Conservation (phyloP, 2,888 invertebrate species). For the Gastracanthus pulcherrimus region DNA sequence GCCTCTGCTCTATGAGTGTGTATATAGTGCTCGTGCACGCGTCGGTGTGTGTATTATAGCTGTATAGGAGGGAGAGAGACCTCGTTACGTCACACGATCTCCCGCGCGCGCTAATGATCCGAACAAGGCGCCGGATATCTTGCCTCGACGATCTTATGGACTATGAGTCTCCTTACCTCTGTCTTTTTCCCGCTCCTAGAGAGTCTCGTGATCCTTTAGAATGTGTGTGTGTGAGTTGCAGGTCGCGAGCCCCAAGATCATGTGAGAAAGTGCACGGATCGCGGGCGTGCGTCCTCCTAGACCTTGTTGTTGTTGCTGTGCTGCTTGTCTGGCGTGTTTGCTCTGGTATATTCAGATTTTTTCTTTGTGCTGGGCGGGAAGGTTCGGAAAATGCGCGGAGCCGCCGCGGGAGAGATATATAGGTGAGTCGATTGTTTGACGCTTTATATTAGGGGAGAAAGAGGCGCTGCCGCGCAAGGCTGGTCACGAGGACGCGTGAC, state of each 20-base stretch:
- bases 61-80: background rate
- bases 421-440: conserved; percentile 41
- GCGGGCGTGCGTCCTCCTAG: background rate
- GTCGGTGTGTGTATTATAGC: background rate
- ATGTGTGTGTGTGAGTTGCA: conserved; percentile 5
- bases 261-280: conserved; percentile 38
- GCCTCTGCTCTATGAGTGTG: no score
- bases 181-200: conserved; percentile 12
- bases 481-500: conserved; percentile 49
- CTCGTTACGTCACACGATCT: conserved; percentile 75
- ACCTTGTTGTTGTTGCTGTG: background rate
- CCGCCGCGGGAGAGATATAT: background rate
- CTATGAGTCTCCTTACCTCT: conserved; percentile 14
- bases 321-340: background rate
- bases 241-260: conserved; percentile 20
- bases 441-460: conserved; percentile 15
- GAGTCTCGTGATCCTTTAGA: background rate
- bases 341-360: conserved; percentile 14
- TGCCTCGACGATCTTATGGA: conserved; percentile 62
- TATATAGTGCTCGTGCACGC: no score
- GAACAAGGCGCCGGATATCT: conserved; percentile 73
- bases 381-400: no score
- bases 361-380: no score
- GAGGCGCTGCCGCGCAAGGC: conserved; percentile 2
- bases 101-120: conserved; percentile 73